Evolutionary conservation across 2,797 vertebrate species (phyloP), one percentile per base, ranked within the genome.

Genomic region (Etheostoma perlongum): DNA sequence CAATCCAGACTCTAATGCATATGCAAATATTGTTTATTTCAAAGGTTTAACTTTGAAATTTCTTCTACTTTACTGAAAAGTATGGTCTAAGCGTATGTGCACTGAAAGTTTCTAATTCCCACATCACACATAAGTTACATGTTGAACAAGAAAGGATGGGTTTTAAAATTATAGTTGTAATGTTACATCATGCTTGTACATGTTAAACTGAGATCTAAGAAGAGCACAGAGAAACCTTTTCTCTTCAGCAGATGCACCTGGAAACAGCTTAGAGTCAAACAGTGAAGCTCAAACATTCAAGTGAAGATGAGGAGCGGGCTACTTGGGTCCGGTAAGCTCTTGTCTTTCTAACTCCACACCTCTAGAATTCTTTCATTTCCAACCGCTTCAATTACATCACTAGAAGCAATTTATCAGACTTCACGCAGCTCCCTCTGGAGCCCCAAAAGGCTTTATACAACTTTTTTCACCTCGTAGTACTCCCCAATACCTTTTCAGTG

Each of bases 21-120:
- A 65, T 63, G 57, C 36, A 51, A 67, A 46, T 44, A 44, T 36
- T 33, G 18, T 60, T 54, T 1, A 46, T 74, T 79, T 65, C 25
- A 60, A 70, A 63, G 18, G 14, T 51, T 40, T 16, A 61, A 54
- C 1, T 25, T 48, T 4, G 10, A 53, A 47, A 66, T 48, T 30
- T 57, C 14, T 67, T 18, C 48, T 30, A 52, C 59, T 46, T 59
- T 14, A 53, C 19, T 52, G 46, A 60, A 49, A 59, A 33, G 42
- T 11, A n/a, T 44, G 27, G 46, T 66, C n/a, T 49, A 44, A 36
- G 36, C 19, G 16, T 49, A 2, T 25, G 19, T 54, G 27, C 4
- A 54, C 12, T n/a, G 33, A 18, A 67, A 30, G 33, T 14, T 76
- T 63, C 15, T 48, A 9, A 19, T 46, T 72, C 61, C 25, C n/a